Conservation (phyloP, 2,797 vertebrate species). For the Morelia viridis region DNA sequence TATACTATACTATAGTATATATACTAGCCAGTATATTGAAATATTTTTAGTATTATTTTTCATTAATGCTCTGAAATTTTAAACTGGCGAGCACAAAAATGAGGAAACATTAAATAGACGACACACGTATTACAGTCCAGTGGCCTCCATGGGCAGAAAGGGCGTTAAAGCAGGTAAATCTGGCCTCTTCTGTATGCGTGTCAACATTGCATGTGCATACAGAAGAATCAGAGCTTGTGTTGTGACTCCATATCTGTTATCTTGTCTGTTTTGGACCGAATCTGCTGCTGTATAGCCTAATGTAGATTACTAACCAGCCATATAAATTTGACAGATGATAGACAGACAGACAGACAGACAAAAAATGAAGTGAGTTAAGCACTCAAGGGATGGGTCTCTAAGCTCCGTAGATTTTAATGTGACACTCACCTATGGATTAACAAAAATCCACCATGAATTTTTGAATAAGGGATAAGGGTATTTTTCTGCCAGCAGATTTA, state of each 20-base stretch:
- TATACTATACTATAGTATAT: not conserved
- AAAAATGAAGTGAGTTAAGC: not conserved
- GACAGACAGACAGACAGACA: not conserved
- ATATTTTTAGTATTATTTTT: not conserved
- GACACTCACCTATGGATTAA: not conserved
- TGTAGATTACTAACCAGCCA: not conserved
- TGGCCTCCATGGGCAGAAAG: not conserved
- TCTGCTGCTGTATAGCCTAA: not conserved
- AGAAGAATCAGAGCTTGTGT: not conserved
- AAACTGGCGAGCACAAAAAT: not conserved
- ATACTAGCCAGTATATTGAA: not conserved
- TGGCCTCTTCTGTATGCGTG: not conserved
- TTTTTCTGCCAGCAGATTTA: not conserved
- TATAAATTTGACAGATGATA: not conserved
- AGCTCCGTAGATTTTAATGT: not conserved
- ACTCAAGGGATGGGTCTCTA: not conserved
- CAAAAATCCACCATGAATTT: not conserved
- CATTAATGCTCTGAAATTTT: slow-evolving; percentile 20
- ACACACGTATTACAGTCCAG: not conserved
- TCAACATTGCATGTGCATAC: not conserved
- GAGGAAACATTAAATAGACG: not conserved
- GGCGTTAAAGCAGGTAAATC: not conserved
- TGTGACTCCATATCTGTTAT: not conserved
- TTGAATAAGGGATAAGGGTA: not conserved
- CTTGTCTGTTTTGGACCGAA: not conserved